phyloP scores from a whole-genome alignment of 2,888 invertebrate genomes.

The Drosophila mimetica region DNA sequence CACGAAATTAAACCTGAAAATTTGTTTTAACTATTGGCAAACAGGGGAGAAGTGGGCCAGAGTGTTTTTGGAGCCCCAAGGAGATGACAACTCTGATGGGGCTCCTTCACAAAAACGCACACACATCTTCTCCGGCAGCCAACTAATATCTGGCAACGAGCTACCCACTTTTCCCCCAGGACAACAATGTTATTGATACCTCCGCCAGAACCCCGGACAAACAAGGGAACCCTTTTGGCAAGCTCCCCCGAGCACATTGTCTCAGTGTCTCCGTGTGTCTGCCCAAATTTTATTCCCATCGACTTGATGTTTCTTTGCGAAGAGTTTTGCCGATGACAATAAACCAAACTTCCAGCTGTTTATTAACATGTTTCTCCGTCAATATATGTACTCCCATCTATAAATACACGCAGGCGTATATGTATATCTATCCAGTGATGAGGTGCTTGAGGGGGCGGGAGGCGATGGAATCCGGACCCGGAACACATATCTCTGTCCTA shows the following conservation, averaged over 20 bases:
- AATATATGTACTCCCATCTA: conserved; percentile 51
- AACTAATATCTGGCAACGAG: conserved; percentile 27
- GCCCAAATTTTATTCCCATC: conserved; percentile 46
- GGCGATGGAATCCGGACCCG: conserved; percentile 14
- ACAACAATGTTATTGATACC: conserved; percentile 76
- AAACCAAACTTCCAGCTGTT: conserved; percentile 79
- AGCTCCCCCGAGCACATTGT: conserved; percentile 57
- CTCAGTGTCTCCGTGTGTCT: conserved; percentile 30
- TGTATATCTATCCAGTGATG: conserved; percentile 48
- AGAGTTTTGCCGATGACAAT: conserved; percentile 64
- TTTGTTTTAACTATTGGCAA: conserved; percentile 61
- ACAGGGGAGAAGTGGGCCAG: conserved; percentile 18
- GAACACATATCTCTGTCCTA: conserved; percentile 30
- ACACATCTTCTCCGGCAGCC: conserved; percentile 27
- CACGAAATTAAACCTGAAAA: conserved; percentile 46
- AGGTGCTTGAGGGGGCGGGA: conserved; percentile 3
- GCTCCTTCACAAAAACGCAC: conserved; percentile 16
- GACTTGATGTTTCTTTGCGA: conserved; percentile 36
- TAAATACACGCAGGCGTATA: conserved; percentile 18
- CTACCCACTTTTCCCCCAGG: conserved; percentile 21
- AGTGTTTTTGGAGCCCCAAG: neutral
- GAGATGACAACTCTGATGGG: conserved; percentile 5
- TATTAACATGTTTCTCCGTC: conserved; percentile 78
- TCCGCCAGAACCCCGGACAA: conserved; percentile 52
- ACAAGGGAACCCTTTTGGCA: conserved; percentile 67